Evolutionary conservation across 1,140 invertebrate genomes (phyloP).

Genomic region (Zaprionus camerounensis): DNA sequence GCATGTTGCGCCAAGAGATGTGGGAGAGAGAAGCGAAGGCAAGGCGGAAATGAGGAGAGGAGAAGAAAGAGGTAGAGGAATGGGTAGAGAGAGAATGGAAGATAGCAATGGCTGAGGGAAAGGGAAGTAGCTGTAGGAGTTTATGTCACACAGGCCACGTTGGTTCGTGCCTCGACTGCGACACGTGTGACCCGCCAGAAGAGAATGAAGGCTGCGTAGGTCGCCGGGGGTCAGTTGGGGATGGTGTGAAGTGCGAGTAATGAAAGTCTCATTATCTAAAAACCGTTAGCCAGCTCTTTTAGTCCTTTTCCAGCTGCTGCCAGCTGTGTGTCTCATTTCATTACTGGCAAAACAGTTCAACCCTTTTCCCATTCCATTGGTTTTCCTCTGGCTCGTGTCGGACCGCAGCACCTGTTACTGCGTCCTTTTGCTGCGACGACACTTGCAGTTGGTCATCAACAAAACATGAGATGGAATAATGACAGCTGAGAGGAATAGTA

Average conservation of each 20-base stretch:
- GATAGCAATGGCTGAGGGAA: background rate
- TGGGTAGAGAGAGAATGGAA: no score
- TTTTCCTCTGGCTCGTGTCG: background rate
- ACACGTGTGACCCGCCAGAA: constrained; percentile 17
- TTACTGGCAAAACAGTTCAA: constrained; percentile 14
- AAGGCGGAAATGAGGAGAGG: no score
- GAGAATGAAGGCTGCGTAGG: background rate
- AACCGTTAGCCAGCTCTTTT: constrained; percentile 26
- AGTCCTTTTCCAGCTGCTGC: constrained; percentile 3
- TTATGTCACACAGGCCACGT: constrained; percentile 1
- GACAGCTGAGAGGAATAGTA: background rate
- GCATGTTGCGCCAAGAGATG: constrained; percentile 6
- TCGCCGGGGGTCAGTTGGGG: constrained; percentile 3
- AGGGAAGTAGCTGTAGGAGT: background rate
- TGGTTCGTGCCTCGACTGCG: constrained; percentile 25
- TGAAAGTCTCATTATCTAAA: constrained; percentile 45
- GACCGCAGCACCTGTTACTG: constrained; percentile 21
- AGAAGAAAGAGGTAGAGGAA: no score
- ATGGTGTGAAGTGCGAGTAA: constrained; percentile 15
- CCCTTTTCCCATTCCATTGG: background rate
- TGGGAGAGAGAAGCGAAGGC: background rate
- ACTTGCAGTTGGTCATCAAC: constrained; percentile 22
- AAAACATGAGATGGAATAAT: constrained; percentile 27
- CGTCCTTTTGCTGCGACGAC: background rate
- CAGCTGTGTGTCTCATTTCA: constrained; percentile 34